These are phyloP conservation scores for Orthochromis malagaraziensis DNA, from an alignment of 2,113 vertebrate genomes.

Conservation along the genomic window DNA sequence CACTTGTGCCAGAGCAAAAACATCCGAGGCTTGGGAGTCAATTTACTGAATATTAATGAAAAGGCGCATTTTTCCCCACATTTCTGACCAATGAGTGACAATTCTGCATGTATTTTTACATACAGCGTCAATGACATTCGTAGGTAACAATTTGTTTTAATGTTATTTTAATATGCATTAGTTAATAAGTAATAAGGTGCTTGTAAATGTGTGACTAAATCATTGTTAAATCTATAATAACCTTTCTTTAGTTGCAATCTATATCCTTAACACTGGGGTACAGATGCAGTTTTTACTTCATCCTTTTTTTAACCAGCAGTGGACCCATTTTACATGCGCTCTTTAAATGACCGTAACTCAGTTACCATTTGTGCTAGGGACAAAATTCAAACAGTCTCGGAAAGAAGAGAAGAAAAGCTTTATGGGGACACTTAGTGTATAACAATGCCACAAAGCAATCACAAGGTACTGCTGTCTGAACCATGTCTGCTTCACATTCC, in stretches of 20 bases:
- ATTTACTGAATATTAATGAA: neutral
- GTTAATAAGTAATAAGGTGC: neutral
- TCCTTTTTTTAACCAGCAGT: neutral
- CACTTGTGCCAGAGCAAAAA: conserved; percentile 25
- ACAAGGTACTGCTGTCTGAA: neutral
- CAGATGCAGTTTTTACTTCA: neutral
- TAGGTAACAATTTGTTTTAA: neutral
- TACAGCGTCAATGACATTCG: neutral
- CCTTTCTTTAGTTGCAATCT: neutral
- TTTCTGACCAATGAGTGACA: neutral
- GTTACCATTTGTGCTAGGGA: neutral
- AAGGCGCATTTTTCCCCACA: neutral
- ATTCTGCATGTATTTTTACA: neutral
- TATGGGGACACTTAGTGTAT: neutral
- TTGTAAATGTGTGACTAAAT: neutral
- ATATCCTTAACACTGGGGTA: neutral
- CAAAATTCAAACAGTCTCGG: neutral
- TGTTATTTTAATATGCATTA: neutral
- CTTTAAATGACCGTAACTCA: neutral
- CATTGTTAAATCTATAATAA: neutral
- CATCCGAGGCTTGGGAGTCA: neutral
- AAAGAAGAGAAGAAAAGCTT: neutral
- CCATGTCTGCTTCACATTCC: neutral
- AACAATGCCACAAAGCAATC: neutral
- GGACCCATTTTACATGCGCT: accelerated